Conservation (phyloP, 2,888 invertebrate species). For the Drosophila demipolita region DNA sequence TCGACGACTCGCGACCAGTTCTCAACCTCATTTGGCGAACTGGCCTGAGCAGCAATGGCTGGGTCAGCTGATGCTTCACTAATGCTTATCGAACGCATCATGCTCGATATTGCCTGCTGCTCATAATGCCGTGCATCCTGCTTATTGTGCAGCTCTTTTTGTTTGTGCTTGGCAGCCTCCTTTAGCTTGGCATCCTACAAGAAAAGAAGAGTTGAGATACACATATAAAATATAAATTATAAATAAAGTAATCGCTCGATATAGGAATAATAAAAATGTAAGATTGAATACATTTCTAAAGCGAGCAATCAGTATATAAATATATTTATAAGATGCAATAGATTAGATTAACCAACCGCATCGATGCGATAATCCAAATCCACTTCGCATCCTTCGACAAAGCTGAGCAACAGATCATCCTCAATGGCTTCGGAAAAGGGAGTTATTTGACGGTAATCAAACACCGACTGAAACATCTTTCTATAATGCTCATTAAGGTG, state of each 20-base stretch:
- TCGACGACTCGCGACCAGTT: slow-evolving; percentile 84
- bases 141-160: slow-evolving; percentile 69
- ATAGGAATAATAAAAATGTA: neutral
- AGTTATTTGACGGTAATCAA: slow-evolving; percentile 88
- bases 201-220: neutral
- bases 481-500: slow-evolving; percentile 90
- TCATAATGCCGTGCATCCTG: slow-evolving; percentile 82
- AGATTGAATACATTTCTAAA: neutral
- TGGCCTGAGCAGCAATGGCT: slow-evolving; percentile 41
- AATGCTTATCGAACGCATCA: slow-evolving; percentile 80
- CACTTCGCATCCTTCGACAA: slow-evolving; percentile 85
- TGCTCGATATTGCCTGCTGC: slow-evolving; percentile 82
- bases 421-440: slow-evolving; percentile 88
- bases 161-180: slow-evolving; percentile 63
- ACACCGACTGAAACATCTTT: slow-evolving; percentile 86
- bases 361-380: slow-evolving; percentile 86
- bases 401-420: slow-evolving; percentile 86
- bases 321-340: neutral
- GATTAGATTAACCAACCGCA: slow-evolving; percentile 40
- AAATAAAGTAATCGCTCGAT: neutral
- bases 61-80: slow-evolving; percentile 54
- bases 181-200: slow-evolving; percentile 53
- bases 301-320: neutral
- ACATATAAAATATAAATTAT: neutral
- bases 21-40: slow-evolving; percentile 71